Percentiles rank a stretch among this genome's conserved stretches.
Evolutionary conservation across 92 coral and sea anemone species (phyloP).

Genomic region (Nematostella vectensis): DNA sequence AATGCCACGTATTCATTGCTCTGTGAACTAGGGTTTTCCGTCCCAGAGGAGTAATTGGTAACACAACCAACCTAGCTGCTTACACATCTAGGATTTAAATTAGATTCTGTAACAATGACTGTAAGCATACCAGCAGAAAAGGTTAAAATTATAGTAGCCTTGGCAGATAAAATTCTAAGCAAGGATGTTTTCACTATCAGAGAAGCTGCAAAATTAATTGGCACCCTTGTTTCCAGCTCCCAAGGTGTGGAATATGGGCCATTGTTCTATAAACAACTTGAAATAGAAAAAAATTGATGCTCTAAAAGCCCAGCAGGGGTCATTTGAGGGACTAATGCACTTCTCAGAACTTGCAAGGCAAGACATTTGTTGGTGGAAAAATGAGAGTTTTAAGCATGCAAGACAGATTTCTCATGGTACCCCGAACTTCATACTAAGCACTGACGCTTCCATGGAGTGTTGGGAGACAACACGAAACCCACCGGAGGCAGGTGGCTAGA

Average conservation of each 20-base stretch:
- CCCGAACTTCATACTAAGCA: constrained; percentile 8
- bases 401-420: constrained; percentile 12
- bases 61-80: constrained; percentile 17
- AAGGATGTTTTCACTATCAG: background rate
- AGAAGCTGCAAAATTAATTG: constrained; percentile 9
- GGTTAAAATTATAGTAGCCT: background rate
- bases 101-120: constrained; percentile 27
- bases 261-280: constrained; percentile 19
- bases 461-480: constrained; percentile 11
- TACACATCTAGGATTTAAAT: constrained; percentile 16
- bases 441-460: constrained; percentile 33
- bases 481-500: constrained; percentile 27
- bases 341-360: constrained; percentile 7
- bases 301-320: constrained; percentile 18
- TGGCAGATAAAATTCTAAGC: background rate
- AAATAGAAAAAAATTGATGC: constrained; percentile 21
- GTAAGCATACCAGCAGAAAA: constrained; percentile 10
- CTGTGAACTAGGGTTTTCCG: constrained; percentile 14
- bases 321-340: constrained; percentile 13
- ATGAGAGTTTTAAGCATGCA: background rate
- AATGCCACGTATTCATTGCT: constrained; percentile 5
- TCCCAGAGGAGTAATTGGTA: constrained; percentile 22
- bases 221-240: constrained; percentile 14
- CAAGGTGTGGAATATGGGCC: constrained; percentile 22
- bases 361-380: constrained; percentile 23